phyloP scores from a whole-genome alignment of 2,888 invertebrate genomes.

The Drosophila borborema region DNA sequence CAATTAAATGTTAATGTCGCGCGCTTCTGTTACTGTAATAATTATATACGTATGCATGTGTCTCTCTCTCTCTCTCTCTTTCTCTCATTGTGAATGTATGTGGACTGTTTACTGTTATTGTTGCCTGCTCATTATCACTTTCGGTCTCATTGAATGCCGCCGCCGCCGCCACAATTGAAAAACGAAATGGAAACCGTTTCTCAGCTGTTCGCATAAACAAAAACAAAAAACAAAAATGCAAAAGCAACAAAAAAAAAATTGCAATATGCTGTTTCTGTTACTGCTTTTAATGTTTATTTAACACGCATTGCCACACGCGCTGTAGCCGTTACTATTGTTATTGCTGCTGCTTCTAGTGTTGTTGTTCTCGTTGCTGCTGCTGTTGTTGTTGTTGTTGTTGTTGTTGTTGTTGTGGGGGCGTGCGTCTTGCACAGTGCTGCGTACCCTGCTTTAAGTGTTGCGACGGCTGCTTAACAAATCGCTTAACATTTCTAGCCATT shows the following conservation, averaged over 20 bases:
- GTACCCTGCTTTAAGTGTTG: slow-evolving; percentile 15
- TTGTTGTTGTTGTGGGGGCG: slow-evolving; percentile 7
- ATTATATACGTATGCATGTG: slow-evolving; percentile 23
- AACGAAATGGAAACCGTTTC: slow-evolving; percentile 64
- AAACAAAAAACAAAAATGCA: slow-evolving; percentile 15
- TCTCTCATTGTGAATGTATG: slow-evolving; percentile 10
- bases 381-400: slow-evolving; percentile 23
- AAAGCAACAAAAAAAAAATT: slow-evolving; percentile 30
- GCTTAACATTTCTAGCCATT: slow-evolving; percentile 6
- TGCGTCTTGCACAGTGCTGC: slow-evolving; percentile 34
- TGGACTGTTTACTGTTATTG: slow-evolving; percentile 40
- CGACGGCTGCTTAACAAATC: slow-evolving; percentile 3
- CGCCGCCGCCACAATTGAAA: slow-evolving; percentile 56
- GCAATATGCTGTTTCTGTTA: slow-evolving; percentile 57
- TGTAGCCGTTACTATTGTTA: slow-evolving; percentile 42
- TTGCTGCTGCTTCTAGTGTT: slow-evolving; percentile 7
- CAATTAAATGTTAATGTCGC: slow-evolving; percentile 78
- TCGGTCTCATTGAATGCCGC: slow-evolving; percentile 66
- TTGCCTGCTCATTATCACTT: slow-evolving; percentile 66
- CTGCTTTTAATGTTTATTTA: slow-evolving; percentile 75
- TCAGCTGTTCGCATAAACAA: slow-evolving; percentile 62
- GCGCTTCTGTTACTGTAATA: slow-evolving; percentile 41
- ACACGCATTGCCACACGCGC: slow-evolving; percentile 76
- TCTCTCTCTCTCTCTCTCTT: slow-evolving; percentile 11
- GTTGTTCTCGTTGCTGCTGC: slow-evolving; percentile 1